Conservation (phyloP, 2,113 vertebrate species). For the Pachypanchax playfairii region DNA sequence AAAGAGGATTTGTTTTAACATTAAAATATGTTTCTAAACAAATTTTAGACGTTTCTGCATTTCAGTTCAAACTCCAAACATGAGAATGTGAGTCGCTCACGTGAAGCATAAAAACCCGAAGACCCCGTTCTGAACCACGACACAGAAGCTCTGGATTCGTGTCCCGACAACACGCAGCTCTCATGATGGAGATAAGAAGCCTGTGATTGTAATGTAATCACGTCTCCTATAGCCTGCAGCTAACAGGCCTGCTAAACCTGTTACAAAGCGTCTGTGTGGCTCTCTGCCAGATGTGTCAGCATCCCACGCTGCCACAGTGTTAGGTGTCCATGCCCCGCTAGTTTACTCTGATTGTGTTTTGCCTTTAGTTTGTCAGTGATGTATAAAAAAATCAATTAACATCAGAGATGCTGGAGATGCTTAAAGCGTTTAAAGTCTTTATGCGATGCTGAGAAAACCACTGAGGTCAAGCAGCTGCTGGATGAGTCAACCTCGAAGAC, state of each 20-base stretch:
- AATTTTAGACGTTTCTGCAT: too few species aligned
- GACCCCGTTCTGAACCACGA: too few species aligned
- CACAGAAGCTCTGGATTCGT: constrained; percentile 33
- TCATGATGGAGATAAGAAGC: constrained; percentile 44
- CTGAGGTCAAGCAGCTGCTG: constrained; percentile 65
- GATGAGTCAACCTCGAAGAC: constrained; percentile 6
- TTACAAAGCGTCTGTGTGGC: constrained; percentile 51
- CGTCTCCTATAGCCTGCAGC: constrained; percentile 46
- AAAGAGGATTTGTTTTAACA: too few species aligned
- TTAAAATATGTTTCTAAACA: too few species aligned
- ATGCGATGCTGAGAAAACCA: constrained; percentile 55
- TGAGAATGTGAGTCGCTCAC: too few species aligned
- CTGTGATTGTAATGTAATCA: constrained; percentile 59
- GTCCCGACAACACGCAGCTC: constrained; percentile 44
- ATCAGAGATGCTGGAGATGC: constrained; percentile 77
- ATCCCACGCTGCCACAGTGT: constrained; percentile 45
- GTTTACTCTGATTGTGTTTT: constrained; percentile 62
- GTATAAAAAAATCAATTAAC: constrained; percentile 94
- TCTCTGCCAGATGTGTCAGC: constrained; percentile 59
- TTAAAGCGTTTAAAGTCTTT: constrained; percentile 29
- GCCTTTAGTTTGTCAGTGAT: constrained; percentile 86
- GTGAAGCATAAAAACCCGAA: too few species aligned
- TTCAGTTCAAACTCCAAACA: too few species aligned
- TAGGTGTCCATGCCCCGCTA: constrained; percentile 75
- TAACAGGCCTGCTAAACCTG: constrained; percentile 27